phyloP scores from a whole-genome alignment of 1,140 invertebrate species.

The Drosophila arawakana region DNA sequence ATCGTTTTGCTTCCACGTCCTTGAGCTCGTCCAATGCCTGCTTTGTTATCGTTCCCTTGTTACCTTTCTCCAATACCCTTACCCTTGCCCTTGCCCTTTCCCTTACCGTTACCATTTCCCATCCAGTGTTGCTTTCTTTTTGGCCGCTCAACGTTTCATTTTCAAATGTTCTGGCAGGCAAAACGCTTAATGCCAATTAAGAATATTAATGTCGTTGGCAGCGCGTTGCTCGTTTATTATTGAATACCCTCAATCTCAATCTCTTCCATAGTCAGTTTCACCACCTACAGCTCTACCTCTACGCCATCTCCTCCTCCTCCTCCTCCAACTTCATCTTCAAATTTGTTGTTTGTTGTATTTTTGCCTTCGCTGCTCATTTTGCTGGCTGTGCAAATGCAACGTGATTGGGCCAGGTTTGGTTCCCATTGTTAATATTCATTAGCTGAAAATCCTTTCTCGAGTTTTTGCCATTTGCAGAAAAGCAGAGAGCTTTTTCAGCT shows the following conservation, averaged over 20 bases:
- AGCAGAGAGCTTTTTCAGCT: slow-evolving; percentile 30
- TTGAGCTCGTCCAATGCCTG: slow-evolving; percentile 2
- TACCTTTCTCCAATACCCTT: neutral
- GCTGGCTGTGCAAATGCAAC: slow-evolving; percentile 17
- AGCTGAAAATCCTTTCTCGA: slow-evolving; percentile 69
- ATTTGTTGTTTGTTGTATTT: slow-evolving; percentile 3
- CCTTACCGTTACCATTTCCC: neutral
- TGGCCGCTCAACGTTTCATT: slow-evolving; percentile 28
- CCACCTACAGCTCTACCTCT: too few relatives aligned
- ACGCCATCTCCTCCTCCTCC: neutral
- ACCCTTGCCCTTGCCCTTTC: neutral
- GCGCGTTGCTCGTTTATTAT: slow-evolving; percentile 50
- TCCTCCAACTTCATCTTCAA: neutral
- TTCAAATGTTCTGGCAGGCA: slow-evolving; percentile 38
- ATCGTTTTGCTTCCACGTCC: slow-evolving; percentile 25
- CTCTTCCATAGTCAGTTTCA: neutral
- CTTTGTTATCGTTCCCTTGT: too few relatives aligned
- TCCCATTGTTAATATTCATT: slow-evolving; percentile 75
- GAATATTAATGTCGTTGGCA: slow-evolving; percentile 78
- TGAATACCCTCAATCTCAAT: neutral
- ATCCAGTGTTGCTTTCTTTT: neutral
- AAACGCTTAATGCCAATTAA: slow-evolving; percentile 78
- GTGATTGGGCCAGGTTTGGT: neutral
- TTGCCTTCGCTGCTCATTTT: slow-evolving; percentile 23
- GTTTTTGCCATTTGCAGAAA: slow-evolving; percentile 47